Evolutionary conservation across 2,113 vertebrate species (phyloP).

Genomic region (Apteryx owenii): DNA sequence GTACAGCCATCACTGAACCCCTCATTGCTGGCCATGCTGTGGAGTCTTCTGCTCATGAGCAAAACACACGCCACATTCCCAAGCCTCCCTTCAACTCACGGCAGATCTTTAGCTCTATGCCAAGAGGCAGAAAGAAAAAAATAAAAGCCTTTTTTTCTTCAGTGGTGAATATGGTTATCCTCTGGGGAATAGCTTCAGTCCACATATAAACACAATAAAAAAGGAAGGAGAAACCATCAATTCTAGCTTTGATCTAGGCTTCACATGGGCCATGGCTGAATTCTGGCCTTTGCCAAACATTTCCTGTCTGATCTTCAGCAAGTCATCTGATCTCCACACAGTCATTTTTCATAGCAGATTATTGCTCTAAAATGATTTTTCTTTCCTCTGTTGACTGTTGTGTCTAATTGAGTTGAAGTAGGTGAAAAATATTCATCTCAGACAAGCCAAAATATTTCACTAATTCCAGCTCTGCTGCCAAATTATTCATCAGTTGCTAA

Average conservation of each 20-base stretch:
- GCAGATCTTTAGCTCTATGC: neutral
- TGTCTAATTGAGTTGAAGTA: neutral
- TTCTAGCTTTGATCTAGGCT: neutral
- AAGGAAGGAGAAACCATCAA: neutral
- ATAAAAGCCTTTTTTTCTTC: fast-evolving
- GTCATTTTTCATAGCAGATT: neutral
- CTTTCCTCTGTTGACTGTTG: conserved; percentile 6
- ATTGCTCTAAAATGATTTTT: neutral
- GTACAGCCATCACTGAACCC: conserved; percentile 56
- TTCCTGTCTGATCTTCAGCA: neutral
- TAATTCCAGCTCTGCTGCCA: neutral
- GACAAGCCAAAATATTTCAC: conserved; percentile 25
- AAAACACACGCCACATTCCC: neutral
- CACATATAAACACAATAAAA: neutral
- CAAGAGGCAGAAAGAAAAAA: neutral
- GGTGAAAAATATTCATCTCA: neutral
- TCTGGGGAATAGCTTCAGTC: neutral
- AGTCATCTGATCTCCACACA: neutral
- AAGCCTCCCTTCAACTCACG: neutral
- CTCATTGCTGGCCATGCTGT: too few relatives aligned
- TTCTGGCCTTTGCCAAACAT: neutral
- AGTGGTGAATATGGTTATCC: neutral
- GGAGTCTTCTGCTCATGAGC: neutral
- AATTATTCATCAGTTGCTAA: neutral
- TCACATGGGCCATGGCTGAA: neutral